Evolutionary conservation across 2,797 vertebrate species (phyloP), one percentile per base, ranked within the genome.

Genomic region (Syndactyla subalaris): DNA sequence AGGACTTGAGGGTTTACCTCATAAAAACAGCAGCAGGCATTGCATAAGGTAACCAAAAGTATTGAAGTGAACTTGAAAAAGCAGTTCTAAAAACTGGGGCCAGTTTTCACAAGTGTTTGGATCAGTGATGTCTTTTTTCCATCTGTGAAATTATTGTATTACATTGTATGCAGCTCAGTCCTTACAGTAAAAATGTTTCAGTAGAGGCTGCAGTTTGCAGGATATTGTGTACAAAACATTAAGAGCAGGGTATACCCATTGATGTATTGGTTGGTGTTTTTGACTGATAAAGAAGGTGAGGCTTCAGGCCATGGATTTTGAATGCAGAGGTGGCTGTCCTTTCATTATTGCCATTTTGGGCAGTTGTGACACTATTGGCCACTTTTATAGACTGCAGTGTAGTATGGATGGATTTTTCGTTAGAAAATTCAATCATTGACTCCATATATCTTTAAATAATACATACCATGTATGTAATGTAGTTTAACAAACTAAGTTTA

Each of bases 401-500:
- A 26, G 12, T 41, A 21, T 24, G 23, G 36, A 34, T 80, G 41
- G 12, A 23, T 54, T 75, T 82, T 58, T 67, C 30, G 6, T 75
- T 63, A 23, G 15, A 39, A 55, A 72, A 82, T 78, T 38, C 14
- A 85, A 11, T 81, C 36, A 30, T 68, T 39, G 46, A 9, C 39
- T 90, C 45, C 49, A 41, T 19, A 10, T 92, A n/a, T 43, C 70
- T 81, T 75, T 34, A 49, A 82, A 51, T 81, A 79, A 59, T 63
- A 4, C 0, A 3, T 26, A 3, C 19, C 32, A 2, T n/a, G 4
- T 54, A 15, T 26, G 1, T 30, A 70, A 34, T 30, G 52, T 17
- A 16, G 49, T 75, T 48, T 74, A 59, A 38, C 52, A 73, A 85
- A 62, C 30, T 36, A 36, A 63, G 13, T 17, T 91, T 74, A 14